Conservation (phyloP, 2,797 vertebrate species). For the Okamejei kenojei region DNA sequence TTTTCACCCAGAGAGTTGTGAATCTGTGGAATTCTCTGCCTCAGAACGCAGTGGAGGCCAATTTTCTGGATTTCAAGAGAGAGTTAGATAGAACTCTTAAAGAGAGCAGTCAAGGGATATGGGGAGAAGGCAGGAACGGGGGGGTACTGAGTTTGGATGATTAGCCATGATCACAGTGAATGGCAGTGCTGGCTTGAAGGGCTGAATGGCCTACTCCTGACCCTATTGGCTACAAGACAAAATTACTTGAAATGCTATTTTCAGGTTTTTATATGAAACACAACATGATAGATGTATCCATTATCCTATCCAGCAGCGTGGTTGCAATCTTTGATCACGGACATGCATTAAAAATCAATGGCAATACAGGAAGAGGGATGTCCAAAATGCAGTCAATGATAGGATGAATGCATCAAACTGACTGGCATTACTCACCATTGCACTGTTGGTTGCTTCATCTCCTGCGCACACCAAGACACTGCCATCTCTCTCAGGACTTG, state of each 20-base stretch:
- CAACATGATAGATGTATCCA: neutral
- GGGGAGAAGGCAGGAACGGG: no score
- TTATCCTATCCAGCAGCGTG: neutral
- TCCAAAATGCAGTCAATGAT: neutral
- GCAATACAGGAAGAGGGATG: neutral
- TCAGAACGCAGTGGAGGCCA: no score
- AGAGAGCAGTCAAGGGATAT: no score
- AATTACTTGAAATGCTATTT: neutral
- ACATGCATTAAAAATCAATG: neutral
- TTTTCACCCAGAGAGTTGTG: no score
- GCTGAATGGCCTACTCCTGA: no score
- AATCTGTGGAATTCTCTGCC: no score
- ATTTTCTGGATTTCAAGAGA: no score
- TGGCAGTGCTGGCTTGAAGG: no score
- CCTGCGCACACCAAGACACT: slow-evolving; percentile 80
- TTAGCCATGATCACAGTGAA: no score
- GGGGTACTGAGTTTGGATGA: no score
- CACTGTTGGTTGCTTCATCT: slow-evolving; percentile 81
- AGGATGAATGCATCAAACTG: neutral
- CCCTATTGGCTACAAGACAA: no score
- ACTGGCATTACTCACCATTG: slow-evolving; percentile 63
- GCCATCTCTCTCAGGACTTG: slow-evolving; percentile 64
- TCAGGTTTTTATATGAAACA: neutral
- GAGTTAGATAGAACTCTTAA: no score
- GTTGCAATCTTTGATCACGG: neutral